A percentile compares a stretch with the other conserved stretches of the same genome.
phyloP scores from a whole-genome alignment of 53 echinoderm and acorn worm genomes.

The Mesocentrotus franciscanus region DNA sequence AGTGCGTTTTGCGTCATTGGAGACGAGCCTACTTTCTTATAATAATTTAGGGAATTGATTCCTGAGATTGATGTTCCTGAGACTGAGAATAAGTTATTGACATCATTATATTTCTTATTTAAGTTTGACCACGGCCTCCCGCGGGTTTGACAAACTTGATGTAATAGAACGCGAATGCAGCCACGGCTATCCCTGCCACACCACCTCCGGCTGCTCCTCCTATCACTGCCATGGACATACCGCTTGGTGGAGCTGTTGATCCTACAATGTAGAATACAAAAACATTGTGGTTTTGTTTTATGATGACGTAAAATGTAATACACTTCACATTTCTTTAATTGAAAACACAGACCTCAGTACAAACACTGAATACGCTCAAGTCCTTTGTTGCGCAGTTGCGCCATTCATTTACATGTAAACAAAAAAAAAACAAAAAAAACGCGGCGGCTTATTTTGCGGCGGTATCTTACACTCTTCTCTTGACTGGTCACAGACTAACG shows the following conservation, averaged over 20 bases:
- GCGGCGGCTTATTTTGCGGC: no score
- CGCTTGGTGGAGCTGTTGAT: not conserved
- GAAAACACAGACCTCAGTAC: no score
- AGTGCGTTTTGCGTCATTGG: not conserved
- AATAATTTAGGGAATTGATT: not conserved
- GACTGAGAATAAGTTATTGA: not conserved
- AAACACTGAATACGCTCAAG: no score
- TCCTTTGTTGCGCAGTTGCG: no score
- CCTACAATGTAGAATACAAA: not conserved
- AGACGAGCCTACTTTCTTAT: not conserved
- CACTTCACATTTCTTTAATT: no score
- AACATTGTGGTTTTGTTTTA: no score
- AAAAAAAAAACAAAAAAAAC: no score
- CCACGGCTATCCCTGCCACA: not conserved
- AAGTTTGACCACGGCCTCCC: not conserved
- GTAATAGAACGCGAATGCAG: slow-evolving; percentile 12
- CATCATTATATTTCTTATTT: not conserved
- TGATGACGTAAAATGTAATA: no score
- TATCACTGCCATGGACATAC: not conserved
- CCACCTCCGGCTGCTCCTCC: slow-evolving; percentile 35
- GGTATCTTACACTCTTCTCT: no score
- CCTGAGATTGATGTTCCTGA: not conserved
- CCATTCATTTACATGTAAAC: no score
- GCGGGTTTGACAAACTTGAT: slow-evolving; percentile 37
- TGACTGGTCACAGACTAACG: no score